Percentiles rank a stretch among this genome's conserved stretches.
Conservation (phyloP, 2,888 invertebrate genomes). For the Auanema sp. region DNA sequence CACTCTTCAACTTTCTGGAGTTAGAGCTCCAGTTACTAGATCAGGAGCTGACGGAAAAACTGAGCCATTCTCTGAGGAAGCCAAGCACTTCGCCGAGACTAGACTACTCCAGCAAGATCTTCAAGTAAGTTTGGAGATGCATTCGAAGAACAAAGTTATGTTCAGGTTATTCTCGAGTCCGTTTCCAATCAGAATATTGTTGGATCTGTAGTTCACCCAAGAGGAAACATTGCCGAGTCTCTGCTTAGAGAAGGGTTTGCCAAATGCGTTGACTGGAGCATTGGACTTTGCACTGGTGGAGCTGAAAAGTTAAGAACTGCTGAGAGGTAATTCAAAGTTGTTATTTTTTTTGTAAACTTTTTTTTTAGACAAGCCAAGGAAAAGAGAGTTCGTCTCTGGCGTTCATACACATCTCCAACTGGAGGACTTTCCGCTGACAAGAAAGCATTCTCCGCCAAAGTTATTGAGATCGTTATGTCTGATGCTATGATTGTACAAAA, state of each 20-base stretch:
- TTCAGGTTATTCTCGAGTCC: conserved; percentile 82
- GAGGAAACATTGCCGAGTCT: conserved; percentile 85
- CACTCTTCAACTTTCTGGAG: conserved; percentile 92
- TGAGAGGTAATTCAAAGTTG: conserved; percentile 71
- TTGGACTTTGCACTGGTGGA: conserved; percentile 80
- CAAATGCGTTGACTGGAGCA: conserved; percentile 89
- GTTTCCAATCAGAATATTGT: conserved; percentile 90
- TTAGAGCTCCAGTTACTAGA: conserved; percentile 65
- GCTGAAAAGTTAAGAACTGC: conserved; percentile 82
- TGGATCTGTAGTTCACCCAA: conserved; percentile 87
- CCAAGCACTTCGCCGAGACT: conserved; percentile 88
- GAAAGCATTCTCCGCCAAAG: conserved; percentile 51
- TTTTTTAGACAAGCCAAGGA: conserved; percentile 77
- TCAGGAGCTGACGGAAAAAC: conserved; percentile 65
- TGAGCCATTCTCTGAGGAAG: conserved; percentile 81
- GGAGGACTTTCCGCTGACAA: conserved; percentile 41
- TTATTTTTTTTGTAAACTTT: background rate
- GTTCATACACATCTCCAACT: conserved; percentile 77
- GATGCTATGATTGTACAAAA: conserved; percentile 87
- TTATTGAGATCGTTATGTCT: conserved; percentile 85
- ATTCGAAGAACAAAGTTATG: background rate
- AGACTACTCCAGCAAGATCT: conserved; percentile 87
- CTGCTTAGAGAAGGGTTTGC: conserved; percentile 87
- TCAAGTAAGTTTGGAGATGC: conserved; percentile 70
- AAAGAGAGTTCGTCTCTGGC: conserved; percentile 84